Percentiles rank a stretch among this genome's conserved stretches.
phyloP scores from a whole-genome alignment of 2,113 vertebrate species.

The Grammomys surdaster region DNA sequence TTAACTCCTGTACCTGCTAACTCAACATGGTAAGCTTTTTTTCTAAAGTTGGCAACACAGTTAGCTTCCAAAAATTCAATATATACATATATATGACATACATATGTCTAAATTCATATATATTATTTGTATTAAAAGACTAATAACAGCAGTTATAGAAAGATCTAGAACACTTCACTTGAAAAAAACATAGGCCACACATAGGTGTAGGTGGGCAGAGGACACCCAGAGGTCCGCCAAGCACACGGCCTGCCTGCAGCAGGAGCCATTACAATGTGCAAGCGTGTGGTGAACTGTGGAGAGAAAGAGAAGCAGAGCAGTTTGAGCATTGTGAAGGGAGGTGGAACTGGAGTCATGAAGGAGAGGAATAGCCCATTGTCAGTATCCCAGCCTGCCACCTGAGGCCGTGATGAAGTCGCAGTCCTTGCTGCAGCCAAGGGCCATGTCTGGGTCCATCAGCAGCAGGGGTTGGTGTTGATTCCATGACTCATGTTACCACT shows the following conservation, averaged over 20 bases:
- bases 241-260: background rate
- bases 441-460: background rate
- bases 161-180: background rate
- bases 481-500: background rate
- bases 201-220: background rate
- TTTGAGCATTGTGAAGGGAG: background rate
- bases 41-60: background rate
- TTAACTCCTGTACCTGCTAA: slow-evolving; percentile 92
- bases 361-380: background rate
- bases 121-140: background rate
- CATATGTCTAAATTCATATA: no score
- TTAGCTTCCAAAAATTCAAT: background rate
- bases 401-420: background rate
- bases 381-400: background rate
- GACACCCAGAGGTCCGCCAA: background rate
- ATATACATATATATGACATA: no score
- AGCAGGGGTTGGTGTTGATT: background rate
- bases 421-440: background rate
- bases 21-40: slow-evolving; percentile 63
- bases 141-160: background rate
- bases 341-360: background rate
- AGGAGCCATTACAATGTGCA: background rate
- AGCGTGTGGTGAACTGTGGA: background rate
- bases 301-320: background rate
- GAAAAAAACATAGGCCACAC: background rate